Evolutionary conservation across 2,113 vertebrate species (phyloP).

Genomic region (Leiothrix lutea): DNA sequence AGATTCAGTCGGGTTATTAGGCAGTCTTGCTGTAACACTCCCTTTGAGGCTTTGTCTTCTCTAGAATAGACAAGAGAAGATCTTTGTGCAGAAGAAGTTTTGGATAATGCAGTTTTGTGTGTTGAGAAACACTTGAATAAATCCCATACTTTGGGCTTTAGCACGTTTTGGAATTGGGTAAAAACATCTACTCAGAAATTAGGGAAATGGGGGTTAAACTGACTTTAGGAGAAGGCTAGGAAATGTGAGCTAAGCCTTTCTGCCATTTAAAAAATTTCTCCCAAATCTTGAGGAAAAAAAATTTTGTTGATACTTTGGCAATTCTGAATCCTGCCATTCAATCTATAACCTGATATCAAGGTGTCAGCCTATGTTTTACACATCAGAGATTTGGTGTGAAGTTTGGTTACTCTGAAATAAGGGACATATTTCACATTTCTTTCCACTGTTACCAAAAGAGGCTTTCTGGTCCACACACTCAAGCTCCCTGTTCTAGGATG

Average conservation of each 20-base stretch:
- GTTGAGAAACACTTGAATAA: not conserved
- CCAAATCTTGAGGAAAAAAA: not conserved
- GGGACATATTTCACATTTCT: not conserved
- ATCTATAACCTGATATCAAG: not conserved
- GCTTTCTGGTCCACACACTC: not conserved
- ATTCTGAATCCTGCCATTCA: not conserved
- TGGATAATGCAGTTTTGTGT: not conserved
- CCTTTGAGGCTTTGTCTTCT: not conserved
- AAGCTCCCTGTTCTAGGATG: not conserved
- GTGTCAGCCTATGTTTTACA: not conserved
- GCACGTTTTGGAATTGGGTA: not conserved
- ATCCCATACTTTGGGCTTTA: not conserved
- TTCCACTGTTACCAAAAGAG: not conserved
- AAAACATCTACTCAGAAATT: not conserved
- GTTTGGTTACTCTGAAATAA: not conserved
- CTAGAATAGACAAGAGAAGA: not conserved
- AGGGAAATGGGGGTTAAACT: not conserved
- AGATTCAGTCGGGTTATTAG: not conserved
- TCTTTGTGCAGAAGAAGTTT: not conserved
- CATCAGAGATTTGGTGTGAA: not conserved
- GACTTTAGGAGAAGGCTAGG: not conserved
- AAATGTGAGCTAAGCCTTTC: not conserved
- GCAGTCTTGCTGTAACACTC: not conserved
- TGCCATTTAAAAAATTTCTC: not conserved
- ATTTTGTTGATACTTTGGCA: fast-evolving